A percentile compares a stretch with the other conserved stretches of the same genome.
Evolutionary conservation across 2,113 vertebrate species (phyloP).

Genomic region (Clarias gariepinus): DNA sequence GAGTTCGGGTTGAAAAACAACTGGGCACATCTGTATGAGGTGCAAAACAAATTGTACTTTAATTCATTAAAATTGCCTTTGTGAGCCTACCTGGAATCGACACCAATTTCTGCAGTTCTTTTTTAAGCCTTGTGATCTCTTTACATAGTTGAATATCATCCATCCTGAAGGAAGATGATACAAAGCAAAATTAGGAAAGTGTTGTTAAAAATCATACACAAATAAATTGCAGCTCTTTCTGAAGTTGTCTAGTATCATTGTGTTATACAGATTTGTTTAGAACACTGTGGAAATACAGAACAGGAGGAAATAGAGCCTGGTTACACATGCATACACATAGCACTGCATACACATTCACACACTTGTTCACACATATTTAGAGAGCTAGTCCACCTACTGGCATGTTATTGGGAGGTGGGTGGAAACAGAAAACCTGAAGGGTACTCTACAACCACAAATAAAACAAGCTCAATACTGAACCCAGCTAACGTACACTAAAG

Average conservation of each 20-base stretch:
- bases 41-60: background rate
- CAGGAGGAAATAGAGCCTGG: background rate
- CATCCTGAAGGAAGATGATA: slow-evolving; percentile 74
- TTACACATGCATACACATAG: background rate
- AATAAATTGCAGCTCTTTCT: background rate
- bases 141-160: slow-evolving; percentile 89
- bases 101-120: slow-evolving; percentile 82
- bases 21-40: background rate
- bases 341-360: background rate
- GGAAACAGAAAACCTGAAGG: background rate
- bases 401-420: background rate
- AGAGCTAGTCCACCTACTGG: background rate
- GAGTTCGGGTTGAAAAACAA: background rate
- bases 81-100: slow-evolving; percentile 73
- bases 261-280: background rate
- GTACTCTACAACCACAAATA: background rate
- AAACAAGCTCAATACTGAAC: background rate
- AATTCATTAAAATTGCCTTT: background rate
- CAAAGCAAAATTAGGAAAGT: background rate
- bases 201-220: background rate
- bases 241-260: background rate
- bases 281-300: background rate
- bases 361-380: background rate
- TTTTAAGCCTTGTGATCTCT: slow-evolving; percentile 85
- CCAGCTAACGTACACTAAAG: background rate